These are phyloP conservation scores for Palythoa heliodiscus DNA, from an alignment of 92 coral and sea anemone genomes.

Conservation along the genomic window DNA sequence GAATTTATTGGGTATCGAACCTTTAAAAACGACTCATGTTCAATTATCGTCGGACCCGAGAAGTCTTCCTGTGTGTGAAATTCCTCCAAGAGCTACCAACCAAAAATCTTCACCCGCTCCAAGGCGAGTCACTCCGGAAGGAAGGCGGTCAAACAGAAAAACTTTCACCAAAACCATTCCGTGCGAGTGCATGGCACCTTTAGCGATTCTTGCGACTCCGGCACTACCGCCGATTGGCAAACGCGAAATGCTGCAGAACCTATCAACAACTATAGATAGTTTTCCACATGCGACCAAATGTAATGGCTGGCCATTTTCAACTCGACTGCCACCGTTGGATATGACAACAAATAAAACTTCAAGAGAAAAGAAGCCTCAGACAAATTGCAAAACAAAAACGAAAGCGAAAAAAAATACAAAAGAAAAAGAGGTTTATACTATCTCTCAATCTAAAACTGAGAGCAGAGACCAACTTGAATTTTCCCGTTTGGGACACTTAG, in stretches of 20 bases:
- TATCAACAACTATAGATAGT: background rate
- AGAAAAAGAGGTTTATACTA: background rate
- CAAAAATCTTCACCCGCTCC: constrained; percentile 12
- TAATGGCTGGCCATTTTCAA: background rate
- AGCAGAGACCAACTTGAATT: background rate
- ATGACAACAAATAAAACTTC: background rate
- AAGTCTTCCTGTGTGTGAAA: constrained; percentile 11
- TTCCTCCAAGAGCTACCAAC: constrained; percentile 12
- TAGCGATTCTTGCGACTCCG: background rate
- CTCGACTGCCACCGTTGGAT: constrained; percentile 28
- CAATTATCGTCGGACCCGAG: constrained; percentile 6
- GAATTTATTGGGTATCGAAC: background rate
- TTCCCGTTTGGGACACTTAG: background rate
- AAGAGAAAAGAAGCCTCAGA: background rate
- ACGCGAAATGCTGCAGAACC: background rate
- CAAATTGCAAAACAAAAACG: background rate
- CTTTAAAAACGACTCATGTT: background rate
- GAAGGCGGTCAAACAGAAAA: background rate
- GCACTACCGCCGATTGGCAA: constrained; percentile 22
- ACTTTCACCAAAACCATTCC: background rate
- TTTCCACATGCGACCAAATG: background rate
- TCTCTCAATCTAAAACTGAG: background rate
- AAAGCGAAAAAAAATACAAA: background rate
- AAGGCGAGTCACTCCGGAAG: constrained; percentile 9
- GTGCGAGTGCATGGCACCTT: background rate